Conservation (phyloP, 2,113 vertebrate species). For the Canis aureus region DNA sequence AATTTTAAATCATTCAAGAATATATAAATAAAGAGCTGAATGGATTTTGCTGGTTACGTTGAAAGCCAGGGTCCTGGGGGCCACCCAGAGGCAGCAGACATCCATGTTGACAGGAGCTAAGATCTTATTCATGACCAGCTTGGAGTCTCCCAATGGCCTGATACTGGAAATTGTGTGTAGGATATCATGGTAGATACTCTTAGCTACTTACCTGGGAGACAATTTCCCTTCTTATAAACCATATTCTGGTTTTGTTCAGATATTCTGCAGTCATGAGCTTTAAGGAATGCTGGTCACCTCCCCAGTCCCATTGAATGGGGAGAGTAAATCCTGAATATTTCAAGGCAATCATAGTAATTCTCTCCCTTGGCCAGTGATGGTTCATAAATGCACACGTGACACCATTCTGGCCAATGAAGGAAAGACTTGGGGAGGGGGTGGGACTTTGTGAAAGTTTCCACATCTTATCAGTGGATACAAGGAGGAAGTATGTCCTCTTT, state of each 20-base stretch:
- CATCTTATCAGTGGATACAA: not conserved
- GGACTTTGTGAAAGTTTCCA: not conserved
- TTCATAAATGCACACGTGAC: not conserved
- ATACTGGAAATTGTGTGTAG: not conserved
- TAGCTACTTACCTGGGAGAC: not conserved
- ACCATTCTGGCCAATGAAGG: not conserved
- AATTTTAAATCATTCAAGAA: not conserved
- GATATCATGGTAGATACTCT: not conserved
- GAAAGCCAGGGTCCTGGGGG: not conserved
- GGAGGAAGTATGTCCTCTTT: not conserved
- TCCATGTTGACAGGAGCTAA: not conserved
- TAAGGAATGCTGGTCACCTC: not conserved
- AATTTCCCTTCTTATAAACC: not conserved
- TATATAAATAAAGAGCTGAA: not conserved
- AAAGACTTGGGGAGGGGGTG: not conserved
- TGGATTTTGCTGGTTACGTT: not conserved
- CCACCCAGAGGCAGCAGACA: not conserved
- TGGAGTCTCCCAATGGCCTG: not conserved
- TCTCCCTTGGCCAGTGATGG: not conserved
- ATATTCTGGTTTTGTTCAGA: not conserved
- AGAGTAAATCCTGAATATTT: not conserved
- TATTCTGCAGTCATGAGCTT: not conserved
- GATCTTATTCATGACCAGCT: not conserved
- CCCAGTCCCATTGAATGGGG: not conserved
- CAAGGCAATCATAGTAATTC: not conserved